Conservation (phyloP, 2,113 vertebrate species). For the Tor tambroides region DNA sequence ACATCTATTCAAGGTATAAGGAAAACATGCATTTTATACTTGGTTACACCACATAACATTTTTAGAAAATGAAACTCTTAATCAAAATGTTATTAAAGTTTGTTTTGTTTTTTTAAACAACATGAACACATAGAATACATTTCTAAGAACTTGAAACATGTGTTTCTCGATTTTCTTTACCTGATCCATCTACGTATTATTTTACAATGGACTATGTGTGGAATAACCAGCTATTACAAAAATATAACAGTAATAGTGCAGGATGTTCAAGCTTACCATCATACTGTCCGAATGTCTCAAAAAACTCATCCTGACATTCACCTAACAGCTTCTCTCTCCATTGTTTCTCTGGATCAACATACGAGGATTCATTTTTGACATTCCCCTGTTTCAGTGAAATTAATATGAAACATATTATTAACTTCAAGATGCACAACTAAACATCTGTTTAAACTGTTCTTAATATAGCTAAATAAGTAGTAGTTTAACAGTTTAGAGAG, state of each 20-base stretch:
- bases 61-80: neutral
- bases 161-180: neutral
- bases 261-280: conserved; percentile 73
- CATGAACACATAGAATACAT: neutral
- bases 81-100: neutral
- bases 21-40: neutral
- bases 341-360: conserved; percentile 66
- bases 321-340: conserved; percentile 83
- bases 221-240: neutral
- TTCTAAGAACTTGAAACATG: neutral
- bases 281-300: conserved; percentile 78
- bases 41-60: neutral
- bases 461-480: neutral
- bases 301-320: conserved; percentile 85
- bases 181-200: neutral
- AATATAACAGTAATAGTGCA: neutral
- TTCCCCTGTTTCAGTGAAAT: neutral
- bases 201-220: neutral
- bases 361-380: neutral
- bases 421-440: neutral
- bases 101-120: neutral
- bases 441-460: neutral
- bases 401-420: neutral
- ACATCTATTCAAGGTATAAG: neutral
- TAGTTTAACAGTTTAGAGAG: neutral